Base-by-base conservation (phyloP, 1,140 invertebrate species). In the Sitobion miscanthi region DNA sequence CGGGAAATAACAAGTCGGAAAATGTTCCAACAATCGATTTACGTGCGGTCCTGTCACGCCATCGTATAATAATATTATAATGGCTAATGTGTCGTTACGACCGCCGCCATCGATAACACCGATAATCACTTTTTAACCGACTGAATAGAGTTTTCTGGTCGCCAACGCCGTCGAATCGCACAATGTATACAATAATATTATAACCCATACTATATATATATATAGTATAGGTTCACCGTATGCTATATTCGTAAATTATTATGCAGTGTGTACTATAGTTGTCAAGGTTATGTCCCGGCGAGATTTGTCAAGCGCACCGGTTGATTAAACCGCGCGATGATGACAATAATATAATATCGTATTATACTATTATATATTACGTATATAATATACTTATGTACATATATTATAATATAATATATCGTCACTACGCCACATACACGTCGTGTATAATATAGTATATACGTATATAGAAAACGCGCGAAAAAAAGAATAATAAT, bases 91-190 rank as follows among this genome's bases (percentile, higher is more conserved):
- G 85, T 87, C 45, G 45, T 87, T 87, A 49, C 83, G 3, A 23
- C 83, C 83, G 38, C 23, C 85, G 85, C 42, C 62, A n/a, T 45
- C 85, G 45, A 87, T 87, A 85, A 45, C 83, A 45, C 45, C 45
- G 45, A 88, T 88, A 88, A 88, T 88, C 86, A 49, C 47, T 88
- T 88, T 49, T 88, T 88, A 88, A 49, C 86, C 30, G 86, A 88
- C 45, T 47, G 45, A 88, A 87, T 87, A 87, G 42, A 17, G 23
- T 87, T 87, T 87, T 47, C 45, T 3, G 38, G 23, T 25, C 23
- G 83, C 38, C 23, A 85, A 85, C 83, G 83, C 38, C 38, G 38
- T 20, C 35, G 23, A 30, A 42, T 30, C 38, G 23, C 38, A 25
- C 83, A 25, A n/a, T 35, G 62, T 45, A 6, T 30, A 83, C 42